A percentile compares a stretch with the other conserved stretches of the same genome.
phyloP scores from a whole-genome alignment of 2,797 vertebrate genomes.

The Sardinella longiceps region DNA sequence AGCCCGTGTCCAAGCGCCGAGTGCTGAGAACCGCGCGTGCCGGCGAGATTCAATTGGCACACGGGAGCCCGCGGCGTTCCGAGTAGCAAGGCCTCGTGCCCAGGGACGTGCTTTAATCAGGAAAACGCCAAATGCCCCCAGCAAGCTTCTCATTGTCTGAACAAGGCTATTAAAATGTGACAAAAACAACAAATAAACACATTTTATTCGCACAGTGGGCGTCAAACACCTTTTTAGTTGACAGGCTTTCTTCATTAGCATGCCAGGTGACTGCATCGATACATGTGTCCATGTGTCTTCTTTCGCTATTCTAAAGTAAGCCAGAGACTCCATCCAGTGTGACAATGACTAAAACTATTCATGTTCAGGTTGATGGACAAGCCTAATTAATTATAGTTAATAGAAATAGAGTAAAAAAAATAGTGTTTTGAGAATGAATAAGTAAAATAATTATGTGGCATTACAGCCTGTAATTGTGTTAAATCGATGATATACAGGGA shows the following conservation, averaged over 20 bases:
- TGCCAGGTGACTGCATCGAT: slow-evolving; percentile 43
- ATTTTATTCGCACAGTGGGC: slow-evolving; percentile 69
- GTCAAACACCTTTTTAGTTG: slow-evolving; percentile 60
- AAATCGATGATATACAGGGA: background rate
- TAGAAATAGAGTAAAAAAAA: too few species aligned
- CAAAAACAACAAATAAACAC: slow-evolving; percentile 64
- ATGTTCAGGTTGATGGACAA: too few species aligned
- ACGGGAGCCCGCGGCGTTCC: slow-evolving; percentile 25
- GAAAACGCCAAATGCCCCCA: slow-evolving; percentile 58
- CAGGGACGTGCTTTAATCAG: slow-evolving; percentile 60
- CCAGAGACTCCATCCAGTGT: background rate
- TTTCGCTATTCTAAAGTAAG: background rate
- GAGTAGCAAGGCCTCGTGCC: slow-evolving; percentile 32
- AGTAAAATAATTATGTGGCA: too few species aligned
- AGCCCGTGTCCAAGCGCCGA: slow-evolving; percentile 36
- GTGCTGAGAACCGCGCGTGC: slow-evolving; percentile 60
- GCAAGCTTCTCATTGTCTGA: slow-evolving; percentile 58
- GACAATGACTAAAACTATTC: background rate
- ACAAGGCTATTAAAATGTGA: slow-evolving; percentile 68
- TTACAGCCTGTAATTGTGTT: background rate
- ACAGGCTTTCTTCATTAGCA: background rate
- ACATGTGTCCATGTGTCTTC: slow-evolving; percentile 62
- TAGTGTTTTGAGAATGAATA: too few species aligned
- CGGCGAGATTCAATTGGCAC: slow-evolving; percentile 44
- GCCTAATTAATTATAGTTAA: too few species aligned